These are phyloP conservation scores for Archocentrus centrarchus DNA, from an alignment of 2,113 vertebrate species.

Conservation along the genomic window DNA sequence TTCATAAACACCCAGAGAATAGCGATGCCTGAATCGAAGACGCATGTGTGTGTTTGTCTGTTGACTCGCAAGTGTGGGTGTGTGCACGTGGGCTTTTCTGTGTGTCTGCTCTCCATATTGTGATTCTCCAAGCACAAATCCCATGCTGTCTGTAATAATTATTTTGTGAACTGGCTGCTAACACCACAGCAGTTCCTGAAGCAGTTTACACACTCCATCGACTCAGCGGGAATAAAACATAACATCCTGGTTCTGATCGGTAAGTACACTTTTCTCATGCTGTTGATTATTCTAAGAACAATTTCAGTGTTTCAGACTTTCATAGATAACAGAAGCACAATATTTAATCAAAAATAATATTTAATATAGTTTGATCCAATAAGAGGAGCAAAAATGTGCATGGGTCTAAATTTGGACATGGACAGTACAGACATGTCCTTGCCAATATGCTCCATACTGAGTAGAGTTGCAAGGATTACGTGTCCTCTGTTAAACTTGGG, in stretches of 20 bases:
- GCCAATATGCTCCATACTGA: too few relatives aligned
- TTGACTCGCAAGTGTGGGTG: constrained; percentile 8
- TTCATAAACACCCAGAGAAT: constrained; percentile 29
- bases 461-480: background rate
- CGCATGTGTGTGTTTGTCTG: constrained; percentile 7
- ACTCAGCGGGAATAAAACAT: constrained; percentile 60
- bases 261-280: constrained; percentile 51
- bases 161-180: constrained; percentile 67
- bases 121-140: constrained; percentile 72
- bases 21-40: background rate
- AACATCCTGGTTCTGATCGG: constrained; percentile 53
- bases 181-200: constrained; percentile 58
- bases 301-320: background rate
- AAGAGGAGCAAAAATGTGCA: background rate
- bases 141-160: constrained; percentile 75
- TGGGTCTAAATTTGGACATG: too few relatives aligned
- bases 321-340: background rate
- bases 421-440: too few relatives aligned
- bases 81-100: constrained; percentile 2
- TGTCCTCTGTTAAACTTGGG: background rate
- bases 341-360: background rate
- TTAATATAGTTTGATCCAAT: background rate
- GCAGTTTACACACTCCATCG: constrained; percentile 62
- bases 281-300: background rate
- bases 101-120: constrained; percentile 59